These are phyloP conservation scores for Euura saliciscinereae DNA, from an alignment of 1,140 invertebrate genomes.

Conservation along the genomic window DNA sequence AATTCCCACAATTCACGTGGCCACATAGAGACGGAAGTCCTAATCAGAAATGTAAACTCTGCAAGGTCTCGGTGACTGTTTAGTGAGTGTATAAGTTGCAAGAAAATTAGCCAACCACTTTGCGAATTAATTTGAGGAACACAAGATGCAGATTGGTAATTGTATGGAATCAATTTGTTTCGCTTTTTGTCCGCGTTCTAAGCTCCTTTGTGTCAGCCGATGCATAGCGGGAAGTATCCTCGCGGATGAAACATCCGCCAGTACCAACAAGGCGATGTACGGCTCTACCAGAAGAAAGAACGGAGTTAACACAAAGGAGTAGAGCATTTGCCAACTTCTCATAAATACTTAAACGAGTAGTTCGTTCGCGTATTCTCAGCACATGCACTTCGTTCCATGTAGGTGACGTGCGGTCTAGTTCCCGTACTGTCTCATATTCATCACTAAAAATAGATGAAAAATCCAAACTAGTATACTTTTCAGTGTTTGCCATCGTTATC, in stretches of 20 bases:
- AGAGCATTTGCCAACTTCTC: not conserved
- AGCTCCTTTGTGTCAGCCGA: not conserved
- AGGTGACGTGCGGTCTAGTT: too few species aligned
- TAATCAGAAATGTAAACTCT: not conserved
- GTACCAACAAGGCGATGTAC: not conserved
- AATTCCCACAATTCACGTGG: too few species aligned
- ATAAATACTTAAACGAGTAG: not conserved
- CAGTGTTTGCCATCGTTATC: too few species aligned
- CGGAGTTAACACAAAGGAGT: not conserved
- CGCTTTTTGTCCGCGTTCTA: not conserved
- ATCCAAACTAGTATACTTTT: too few species aligned
- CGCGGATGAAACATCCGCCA: not conserved
- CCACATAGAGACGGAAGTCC: not conserved
- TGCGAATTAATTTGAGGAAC: not conserved
- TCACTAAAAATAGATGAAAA: too few species aligned
- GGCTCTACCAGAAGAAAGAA: not conserved
- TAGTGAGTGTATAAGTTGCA: not conserved
- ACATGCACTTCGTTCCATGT: too few species aligned
- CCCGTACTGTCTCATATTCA: too few species aligned
- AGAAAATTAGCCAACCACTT: slow-evolving; percentile 7
- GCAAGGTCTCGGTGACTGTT: not conserved
- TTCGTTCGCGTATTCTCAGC: too few species aligned
- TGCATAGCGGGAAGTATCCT: not conserved
- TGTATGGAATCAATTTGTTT: not conserved
- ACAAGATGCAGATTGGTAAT: not conserved